Evolutionary conservation across 1,140 invertebrate species (phyloP), one percentile per base, ranked within the genome.

Genomic region (Camponotus vicinus): DNA sequence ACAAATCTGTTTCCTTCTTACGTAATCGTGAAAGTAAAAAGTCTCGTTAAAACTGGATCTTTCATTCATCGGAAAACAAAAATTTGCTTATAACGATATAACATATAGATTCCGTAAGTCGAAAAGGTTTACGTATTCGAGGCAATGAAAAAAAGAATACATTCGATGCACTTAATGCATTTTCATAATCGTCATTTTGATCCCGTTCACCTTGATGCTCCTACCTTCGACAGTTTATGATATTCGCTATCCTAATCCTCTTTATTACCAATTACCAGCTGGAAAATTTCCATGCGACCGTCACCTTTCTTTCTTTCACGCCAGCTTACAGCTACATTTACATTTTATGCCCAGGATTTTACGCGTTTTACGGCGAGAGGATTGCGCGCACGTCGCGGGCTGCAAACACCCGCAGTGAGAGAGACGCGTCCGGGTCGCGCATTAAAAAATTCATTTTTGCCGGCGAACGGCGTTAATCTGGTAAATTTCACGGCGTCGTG

Each of bases 391-490:
- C 32, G 49, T 59, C 37, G 79, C 78, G 67, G 34, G 32, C 18
- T 78, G 66, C 78, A 59, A 69, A 45, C 66, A 40, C n/a, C 37
- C 37, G 34, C 37, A 5, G 21, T 1, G 45, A 34, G 79, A 34
- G 79, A 82, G 67, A 61, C 27, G 79, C 67, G 55, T 73, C 55
- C 37, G n/a, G 69, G 52, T 40, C 67, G 79, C 67, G 79, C 18
- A 73, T 82, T 61, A 82, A 83, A 83, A 75, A 83, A 75, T 75
- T 83, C 69, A 83, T 75, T 83, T 75, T 83, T 73, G 55, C 32
- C 55, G 13, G 32, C 52, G 69, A 75, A 61, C 40, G 32, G 79
- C 57, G 79, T 61, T 83, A 83, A 83, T 83, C 69, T 83, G 55
- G 69, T 27, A 75, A 83, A 73, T 83, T 73, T 61, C 57, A 83